phyloP scores from a whole-genome alignment of 2,797 vertebrate species.

The Sebastes wilsoni region DNA sequence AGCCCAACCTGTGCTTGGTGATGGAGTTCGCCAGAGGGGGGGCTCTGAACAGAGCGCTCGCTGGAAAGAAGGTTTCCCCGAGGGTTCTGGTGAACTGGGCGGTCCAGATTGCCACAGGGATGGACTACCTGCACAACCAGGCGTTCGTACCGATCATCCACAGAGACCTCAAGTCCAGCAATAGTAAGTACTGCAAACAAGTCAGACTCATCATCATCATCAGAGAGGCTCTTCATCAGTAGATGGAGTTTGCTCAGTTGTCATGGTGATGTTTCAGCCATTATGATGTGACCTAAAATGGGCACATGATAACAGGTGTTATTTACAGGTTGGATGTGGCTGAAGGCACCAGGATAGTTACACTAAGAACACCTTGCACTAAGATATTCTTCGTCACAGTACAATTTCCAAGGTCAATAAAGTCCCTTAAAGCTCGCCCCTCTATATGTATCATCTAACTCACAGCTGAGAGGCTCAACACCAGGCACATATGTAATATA shows the following conservation, averaged over 20 bases:
- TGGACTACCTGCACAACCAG: constrained; percentile 93
- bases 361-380: neutral
- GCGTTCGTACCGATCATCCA: constrained; percentile 93
- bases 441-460: neutral
- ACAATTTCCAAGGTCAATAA: neutral
- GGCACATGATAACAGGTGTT: neutral
- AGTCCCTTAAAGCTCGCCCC: neutral
- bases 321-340: neutral
- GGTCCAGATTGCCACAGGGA: constrained; percentile 92
- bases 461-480: no score
- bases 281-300: neutral
- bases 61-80: constrained; percentile 90
- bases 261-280: neutral
- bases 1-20: constrained; percentile 92
- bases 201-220: neutral
- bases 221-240: neutral
- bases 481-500: neutral
- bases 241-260: neutral
- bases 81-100: constrained; percentile 95
- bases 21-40: constrained; percentile 94
- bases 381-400: neutral
- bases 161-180: constrained; percentile 95
- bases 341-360: neutral
- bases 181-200: constrained; percentile 85
- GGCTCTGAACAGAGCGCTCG: constrained; percentile 88